These are phyloP conservation scores for Melanotaenia nigrans DNA, from an alignment of 2,797 vertebrate genomes.

Conservation along the genomic window DNA sequence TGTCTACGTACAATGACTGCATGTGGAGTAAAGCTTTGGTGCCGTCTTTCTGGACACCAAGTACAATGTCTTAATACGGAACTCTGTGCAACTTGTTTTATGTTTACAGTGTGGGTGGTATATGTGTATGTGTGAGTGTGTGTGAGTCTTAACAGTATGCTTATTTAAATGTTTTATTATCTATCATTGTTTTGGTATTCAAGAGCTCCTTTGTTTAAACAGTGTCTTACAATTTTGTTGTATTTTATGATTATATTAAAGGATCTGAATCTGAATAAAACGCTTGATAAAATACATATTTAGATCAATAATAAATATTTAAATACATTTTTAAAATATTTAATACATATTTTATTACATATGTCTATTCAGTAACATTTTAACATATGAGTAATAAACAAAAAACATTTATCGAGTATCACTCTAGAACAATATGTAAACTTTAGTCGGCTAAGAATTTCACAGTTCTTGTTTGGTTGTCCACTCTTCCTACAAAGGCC, in stretches of 20 bases:
- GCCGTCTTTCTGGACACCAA: not conserved
- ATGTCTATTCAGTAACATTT: not conserved
- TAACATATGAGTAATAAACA: not conserved
- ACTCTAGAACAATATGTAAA: not conserved
- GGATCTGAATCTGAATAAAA: not conserved
- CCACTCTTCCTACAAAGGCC: not conserved
- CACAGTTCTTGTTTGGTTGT: not conserved
- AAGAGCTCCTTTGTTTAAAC: no score
- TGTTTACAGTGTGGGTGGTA: not conserved
- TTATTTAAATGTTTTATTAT: not conserved
- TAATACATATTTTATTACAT: not conserved
- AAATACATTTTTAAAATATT: constrained; percentile 2
- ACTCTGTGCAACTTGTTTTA: not conserved
- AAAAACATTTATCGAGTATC: not conserved
- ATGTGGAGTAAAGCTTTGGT: not conserved
- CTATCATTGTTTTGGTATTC: not conserved
- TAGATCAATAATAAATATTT: not conserved
- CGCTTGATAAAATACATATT: not conserved
- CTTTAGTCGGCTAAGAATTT: not conserved
- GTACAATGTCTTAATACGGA: not conserved
- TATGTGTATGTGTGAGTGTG: not conserved
- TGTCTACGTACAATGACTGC: no score
- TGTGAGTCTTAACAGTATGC: not conserved
- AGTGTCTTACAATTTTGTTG: no score
- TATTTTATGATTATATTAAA: no score